Base-by-base conservation (phyloP, 2,113 vertebrate genomes). In the Cryptoleucopteryx plumbea region DNA sequence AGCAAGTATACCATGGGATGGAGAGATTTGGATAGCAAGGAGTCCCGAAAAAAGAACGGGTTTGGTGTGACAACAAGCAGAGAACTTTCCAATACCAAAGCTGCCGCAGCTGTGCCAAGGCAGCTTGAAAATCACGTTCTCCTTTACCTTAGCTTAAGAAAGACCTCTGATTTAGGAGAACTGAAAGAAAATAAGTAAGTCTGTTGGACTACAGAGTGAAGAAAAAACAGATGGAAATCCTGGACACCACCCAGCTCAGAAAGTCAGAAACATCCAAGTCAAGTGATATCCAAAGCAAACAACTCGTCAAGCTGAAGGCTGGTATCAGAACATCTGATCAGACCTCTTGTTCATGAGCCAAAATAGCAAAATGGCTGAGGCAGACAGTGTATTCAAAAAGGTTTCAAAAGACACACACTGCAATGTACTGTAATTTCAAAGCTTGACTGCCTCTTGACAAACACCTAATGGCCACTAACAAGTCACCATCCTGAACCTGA, bases 251-350 rank as follows among this genome's bases (percentile, higher is more conserved):
- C 31, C 61, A 87, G 58, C 29, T 79, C 56, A 71, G 55, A 78
- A 90, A 90, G 66, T 55, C 74, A 92, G 55, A 82, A n/a, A 43
- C 38, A 91, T 79, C 56, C 78, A 80, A 75, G 67, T 63, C 72
- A 88, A 84, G 38, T 63, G 63, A 91, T n/a, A 94, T 5, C 55
- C 86, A 92, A 91, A 90, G 75, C 45, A 94, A 96, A 95, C 75
- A 95, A 83, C 63, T 66, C 21, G 17, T 77, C 55, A 78, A n/a
- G 63, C 31, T 93, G 63, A 88, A 86, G 75, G 67, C 50, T 91
- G 62, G 18, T 62, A 88, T 90, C 74, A 94, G 79, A 93, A 90
- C 26, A 85, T 72, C 79, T 88, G 79, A 92, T 62, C 71, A 58
- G 74, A 88, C 34, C 36, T 90, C 58, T 74, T 48, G 31, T 58